Evolutionary conservation across 2,888 invertebrate genomes (phyloP).

Genomic region (Caradrina kadenii): DNA sequence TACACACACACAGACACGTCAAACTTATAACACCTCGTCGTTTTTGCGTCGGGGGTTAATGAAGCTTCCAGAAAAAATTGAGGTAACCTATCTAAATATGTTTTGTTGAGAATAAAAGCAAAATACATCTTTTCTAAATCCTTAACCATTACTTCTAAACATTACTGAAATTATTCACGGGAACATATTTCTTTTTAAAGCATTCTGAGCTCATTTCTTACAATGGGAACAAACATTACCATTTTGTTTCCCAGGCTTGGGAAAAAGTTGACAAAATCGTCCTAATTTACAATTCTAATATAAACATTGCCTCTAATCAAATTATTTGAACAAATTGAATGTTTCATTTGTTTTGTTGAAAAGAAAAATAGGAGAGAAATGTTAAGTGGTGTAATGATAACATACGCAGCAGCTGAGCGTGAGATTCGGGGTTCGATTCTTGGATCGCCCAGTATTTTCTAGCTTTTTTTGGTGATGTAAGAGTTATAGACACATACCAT

Average conservation of each 20-base stretch:
- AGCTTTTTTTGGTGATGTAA: not conserved
- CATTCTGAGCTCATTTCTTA: constrained; percentile 39
- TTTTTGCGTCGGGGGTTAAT: too few relatives aligned
- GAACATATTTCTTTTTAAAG: constrained; percentile 41
- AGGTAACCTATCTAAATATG: not conserved
- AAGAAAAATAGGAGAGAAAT: constrained; percentile 1
- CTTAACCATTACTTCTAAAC: constrained; percentile 27
- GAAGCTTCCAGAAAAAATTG: constrained; percentile 12
- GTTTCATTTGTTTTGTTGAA: constrained; percentile 13
- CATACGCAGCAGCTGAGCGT: not conserved
- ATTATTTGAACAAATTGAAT: constrained; percentile 47
- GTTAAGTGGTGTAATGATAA: not conserved
- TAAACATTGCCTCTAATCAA: constrained; percentile 46
- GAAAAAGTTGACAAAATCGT: constrained; percentile 43
- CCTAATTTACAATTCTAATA: constrained; percentile 57
- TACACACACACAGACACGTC: too few relatives aligned
- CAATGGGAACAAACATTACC: constrained; percentile 31
- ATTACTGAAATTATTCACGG: constrained; percentile 50
- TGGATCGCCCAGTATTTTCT: not conserved
- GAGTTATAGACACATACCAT: too few relatives aligned
- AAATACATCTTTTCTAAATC: constrained; percentile 33
- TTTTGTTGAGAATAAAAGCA: constrained; percentile 30
- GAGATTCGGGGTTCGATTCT: not conserved
- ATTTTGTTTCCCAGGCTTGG: constrained; percentile 39
- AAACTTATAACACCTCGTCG: too few relatives aligned